These are phyloP conservation scores for Sycobia sp. DNA, from an alignment of 1,140 invertebrate species.

Conservation along the genomic window DNA sequence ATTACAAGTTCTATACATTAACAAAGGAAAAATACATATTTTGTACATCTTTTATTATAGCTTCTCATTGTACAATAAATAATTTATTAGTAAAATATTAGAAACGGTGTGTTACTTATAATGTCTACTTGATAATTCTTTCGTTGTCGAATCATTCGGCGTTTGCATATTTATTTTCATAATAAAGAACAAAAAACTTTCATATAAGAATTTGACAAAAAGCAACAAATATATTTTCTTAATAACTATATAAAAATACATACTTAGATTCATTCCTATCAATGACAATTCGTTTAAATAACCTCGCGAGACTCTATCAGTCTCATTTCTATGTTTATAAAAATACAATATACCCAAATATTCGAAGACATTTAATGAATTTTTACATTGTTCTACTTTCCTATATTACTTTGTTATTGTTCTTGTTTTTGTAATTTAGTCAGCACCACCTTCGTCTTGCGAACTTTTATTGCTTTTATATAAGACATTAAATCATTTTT, in stretches of 20 bases:
- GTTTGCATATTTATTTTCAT: slow-evolving; percentile 23
- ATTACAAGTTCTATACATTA: slow-evolving; percentile 34
- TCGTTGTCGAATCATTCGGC: slow-evolving; percentile 5
- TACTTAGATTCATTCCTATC: slow-evolving; percentile 1
- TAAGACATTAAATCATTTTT: not conserved
- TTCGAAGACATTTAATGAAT: too few species aligned
- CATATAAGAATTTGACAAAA: slow-evolving; percentile 21
- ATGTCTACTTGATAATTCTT: slow-evolving; percentile 17
- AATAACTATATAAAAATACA: slow-evolving; percentile 16
- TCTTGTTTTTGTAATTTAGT: slow-evolving; percentile 20
- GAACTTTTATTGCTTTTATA: slow-evolving; percentile 11
- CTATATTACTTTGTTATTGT: slow-evolving; percentile 8
- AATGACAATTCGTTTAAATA: not conserved
- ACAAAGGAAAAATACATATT: slow-evolving; percentile 53
- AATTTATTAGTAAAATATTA: slow-evolving; percentile 58
- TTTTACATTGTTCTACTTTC: too few species aligned
- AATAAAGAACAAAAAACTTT: slow-evolving; percentile 25
- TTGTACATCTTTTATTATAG: slow-evolving; percentile 57
- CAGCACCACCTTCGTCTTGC: slow-evolving; percentile 49
- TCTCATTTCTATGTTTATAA: slow-evolving; percentile 17
- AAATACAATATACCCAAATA: slow-evolving; percentile 5
- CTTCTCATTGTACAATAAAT: slow-evolving; percentile 59
- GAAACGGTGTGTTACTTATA: slow-evolving; percentile 30
- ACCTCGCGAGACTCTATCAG: not conserved
- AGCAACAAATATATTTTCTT: slow-evolving; percentile 31